These are phyloP conservation scores for Synaphobranchus kaupii DNA, from an alignment of 2,797 vertebrate species.

Conservation along the genomic window DNA sequence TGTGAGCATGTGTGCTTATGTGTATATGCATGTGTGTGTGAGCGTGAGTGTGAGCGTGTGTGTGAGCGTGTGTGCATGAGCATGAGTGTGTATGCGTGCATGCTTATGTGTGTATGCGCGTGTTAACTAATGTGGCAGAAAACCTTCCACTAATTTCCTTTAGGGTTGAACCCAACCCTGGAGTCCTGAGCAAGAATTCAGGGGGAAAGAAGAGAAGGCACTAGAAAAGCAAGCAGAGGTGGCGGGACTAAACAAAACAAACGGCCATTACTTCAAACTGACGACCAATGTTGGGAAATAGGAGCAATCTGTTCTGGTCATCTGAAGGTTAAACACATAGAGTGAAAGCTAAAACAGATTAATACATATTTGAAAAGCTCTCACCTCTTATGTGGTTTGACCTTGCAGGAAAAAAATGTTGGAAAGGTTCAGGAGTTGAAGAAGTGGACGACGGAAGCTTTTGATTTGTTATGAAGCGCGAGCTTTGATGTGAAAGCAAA, in stretches of 20 bases:
- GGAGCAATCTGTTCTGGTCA: constrained; percentile 24
- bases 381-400: not conserved
- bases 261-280: constrained; percentile 25
- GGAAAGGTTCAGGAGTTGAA: not conserved
- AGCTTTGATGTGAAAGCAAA: not conserved
- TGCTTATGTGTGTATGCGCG: not conserved
- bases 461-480: not conserved
- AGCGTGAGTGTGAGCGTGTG: not conserved
- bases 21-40: not conserved
- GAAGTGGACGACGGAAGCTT: not conserved
- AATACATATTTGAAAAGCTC: constrained; percentile 25
- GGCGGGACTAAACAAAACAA: not conserved
- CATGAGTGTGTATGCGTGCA: not conserved
- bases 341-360: constrained; percentile 28
- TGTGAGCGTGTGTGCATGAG: not conserved
- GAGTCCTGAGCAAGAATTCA: not conserved
- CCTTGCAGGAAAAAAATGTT: constrained; percentile 15
- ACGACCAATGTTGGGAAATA: constrained; percentile 25
- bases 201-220: not conserved
- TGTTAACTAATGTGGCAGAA: constrained; percentile 3
- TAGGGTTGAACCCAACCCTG: not conserved
- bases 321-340: constrained; percentile 21
- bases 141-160: not conserved
- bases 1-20: not conserved
- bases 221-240: not conserved